These are phyloP conservation scores for Schizaphis graminum DNA, from an alignment of 2,888 invertebrate genomes.

Conservation along the genomic window DNA sequence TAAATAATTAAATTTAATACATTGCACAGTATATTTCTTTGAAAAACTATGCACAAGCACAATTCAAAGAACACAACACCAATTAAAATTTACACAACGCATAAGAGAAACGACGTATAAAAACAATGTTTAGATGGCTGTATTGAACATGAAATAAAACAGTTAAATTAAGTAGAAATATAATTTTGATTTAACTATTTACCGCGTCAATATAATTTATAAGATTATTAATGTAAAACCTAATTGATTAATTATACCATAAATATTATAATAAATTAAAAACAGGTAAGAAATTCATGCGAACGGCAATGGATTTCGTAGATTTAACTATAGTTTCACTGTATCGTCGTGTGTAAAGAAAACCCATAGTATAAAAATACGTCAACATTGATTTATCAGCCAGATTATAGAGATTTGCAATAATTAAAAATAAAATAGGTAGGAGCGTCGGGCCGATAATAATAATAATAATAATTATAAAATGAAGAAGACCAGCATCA, in stretches of 20 bases:
- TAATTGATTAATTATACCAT: background rate
- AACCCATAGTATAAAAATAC: background rate
- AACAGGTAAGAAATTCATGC: background rate
- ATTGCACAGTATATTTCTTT: background rate
- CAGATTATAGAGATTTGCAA: background rate
- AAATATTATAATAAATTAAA: background rate
- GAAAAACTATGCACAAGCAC: background rate
- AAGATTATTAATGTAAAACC: background rate
- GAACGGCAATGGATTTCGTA: background rate
- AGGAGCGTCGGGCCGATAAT: background rate
- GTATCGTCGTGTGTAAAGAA: background rate
- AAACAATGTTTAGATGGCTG: background rate
- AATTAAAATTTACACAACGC: background rate
- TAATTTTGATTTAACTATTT: background rate
- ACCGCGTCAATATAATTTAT: background rate
- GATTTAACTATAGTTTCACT: background rate
- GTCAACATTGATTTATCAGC: background rate
- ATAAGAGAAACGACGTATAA: background rate
- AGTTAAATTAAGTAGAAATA: background rate
- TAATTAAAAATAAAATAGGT: background rate
- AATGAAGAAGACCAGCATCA: background rate
- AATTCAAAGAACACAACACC: background rate
- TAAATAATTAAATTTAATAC: conserved; percentile 19
- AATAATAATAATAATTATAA: background rate
- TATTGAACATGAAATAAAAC: background rate